Conservation (phyloP, 2,113 vertebrate genomes). For the Xiphias gladius region DNA sequence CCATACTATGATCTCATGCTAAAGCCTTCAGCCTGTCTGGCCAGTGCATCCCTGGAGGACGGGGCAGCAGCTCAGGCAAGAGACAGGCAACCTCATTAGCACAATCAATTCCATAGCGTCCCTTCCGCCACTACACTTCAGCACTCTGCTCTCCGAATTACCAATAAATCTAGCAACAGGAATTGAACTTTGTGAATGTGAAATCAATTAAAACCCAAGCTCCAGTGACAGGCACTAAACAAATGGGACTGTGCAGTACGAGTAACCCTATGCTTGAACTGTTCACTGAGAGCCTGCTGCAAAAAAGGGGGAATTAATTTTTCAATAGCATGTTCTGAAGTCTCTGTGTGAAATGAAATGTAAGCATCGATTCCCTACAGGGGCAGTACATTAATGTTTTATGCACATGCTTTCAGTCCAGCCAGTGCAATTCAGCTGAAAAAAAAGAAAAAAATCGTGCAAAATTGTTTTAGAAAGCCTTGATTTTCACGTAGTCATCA, state of each 20-base stretch:
- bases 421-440: conserved; percentile 36
- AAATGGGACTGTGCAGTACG: conserved; percentile 28
- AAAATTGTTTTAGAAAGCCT: conserved; percentile 9
- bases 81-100: conserved; percentile 71
- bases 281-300: conserved; percentile 32
- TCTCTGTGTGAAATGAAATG: conserved; percentile 53
- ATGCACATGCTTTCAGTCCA: conserved; percentile 65
- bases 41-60: conserved; percentile 69
- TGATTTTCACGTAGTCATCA: conserved; percentile 3
- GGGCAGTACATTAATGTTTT: conserved; percentile 65
- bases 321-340: conserved; percentile 64
- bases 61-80: conserved; percentile 52
- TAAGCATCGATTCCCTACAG: conserved; percentile 35
- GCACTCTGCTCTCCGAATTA: conserved; percentile 19
- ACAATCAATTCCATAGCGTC: conserved; percentile 61
- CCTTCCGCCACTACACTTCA: conserved; percentile 30
- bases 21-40: conserved; percentile 65
- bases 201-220: conserved; percentile 63
- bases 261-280: conserved; percentile 35
- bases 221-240: conserved; percentile 41
- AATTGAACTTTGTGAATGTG: conserved; percentile 57
- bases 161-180: conserved; percentile 24
- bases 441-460: conserved; percentile 46
- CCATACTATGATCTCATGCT: conserved; percentile 79
- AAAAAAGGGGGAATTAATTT: conserved; percentile 59